These are phyloP conservation scores for Arctocebus calabarensis DNA, from an alignment of 2,797 vertebrate species.

Conservation along the genomic window DNA sequence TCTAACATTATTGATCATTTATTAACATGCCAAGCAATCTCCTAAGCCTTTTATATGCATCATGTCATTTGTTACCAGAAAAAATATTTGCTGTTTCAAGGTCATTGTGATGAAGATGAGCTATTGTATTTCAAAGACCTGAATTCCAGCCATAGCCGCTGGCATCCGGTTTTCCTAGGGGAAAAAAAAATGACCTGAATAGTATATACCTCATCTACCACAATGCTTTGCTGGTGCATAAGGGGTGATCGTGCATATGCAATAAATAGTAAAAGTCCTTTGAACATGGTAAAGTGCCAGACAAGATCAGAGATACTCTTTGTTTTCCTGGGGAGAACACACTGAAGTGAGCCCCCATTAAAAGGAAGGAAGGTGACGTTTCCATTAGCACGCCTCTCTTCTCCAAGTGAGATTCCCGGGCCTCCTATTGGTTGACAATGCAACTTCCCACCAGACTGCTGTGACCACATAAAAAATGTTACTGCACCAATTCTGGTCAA, in stretches of 20 bases:
- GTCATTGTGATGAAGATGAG: neutral
- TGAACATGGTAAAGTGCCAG: neutral
- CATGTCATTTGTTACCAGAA: neutral
- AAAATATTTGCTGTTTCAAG: neutral
- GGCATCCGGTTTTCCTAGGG: neutral
- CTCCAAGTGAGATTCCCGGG: neutral
- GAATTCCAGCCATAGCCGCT: neutral
- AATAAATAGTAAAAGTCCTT: neutral
- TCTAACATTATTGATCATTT: neutral
- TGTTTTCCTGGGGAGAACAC: neutral
- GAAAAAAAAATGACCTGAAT: neutral
- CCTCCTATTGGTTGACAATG: neutral
- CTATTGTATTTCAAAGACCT: neutral
- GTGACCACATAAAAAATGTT: neutral
- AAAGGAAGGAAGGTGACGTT: neutral
- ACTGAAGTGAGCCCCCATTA: neutral
- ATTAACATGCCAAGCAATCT: neutral
- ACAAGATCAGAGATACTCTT: neutral
- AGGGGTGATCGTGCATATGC: accelerated
- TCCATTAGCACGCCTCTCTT: neutral
- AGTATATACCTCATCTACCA: neutral
- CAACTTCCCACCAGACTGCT: neutral
- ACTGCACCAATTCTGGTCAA: neutral
- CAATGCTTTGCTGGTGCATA: neutral
- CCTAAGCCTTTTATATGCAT: neutral